These are phyloP conservation scores for Melanerpes formicivorus DNA, from an alignment of 2,113 vertebrate genomes.

Conservation along the genomic window DNA sequence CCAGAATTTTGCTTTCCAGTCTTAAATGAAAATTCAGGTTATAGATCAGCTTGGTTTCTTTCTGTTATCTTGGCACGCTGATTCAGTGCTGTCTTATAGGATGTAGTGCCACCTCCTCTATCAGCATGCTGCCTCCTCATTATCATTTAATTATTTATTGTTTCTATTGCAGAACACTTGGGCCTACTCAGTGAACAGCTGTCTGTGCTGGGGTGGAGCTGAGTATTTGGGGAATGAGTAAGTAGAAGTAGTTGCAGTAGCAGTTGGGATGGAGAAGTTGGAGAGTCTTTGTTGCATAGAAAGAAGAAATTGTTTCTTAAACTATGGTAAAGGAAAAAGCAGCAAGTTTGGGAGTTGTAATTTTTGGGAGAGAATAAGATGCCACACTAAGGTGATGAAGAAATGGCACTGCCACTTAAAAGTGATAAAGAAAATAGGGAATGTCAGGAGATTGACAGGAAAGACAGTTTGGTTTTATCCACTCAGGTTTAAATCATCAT, in stretches of 20 bases:
- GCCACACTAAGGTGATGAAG: neutral
- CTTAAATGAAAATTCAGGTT: slow-evolving; percentile 26
- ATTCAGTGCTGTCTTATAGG: slow-evolving; percentile 47
- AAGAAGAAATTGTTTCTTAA: neutral
- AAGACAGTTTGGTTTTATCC: neutral
- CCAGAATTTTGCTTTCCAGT: neutral
- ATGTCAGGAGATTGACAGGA: neutral
- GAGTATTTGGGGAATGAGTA: slow-evolving; percentile 53
- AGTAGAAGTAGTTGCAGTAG: slow-evolving; percentile 32
- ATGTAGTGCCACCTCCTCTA: slow-evolving; percentile 65
- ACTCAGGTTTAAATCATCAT: neutral
- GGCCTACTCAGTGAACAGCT: slow-evolving; percentile 64
- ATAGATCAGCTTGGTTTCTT: slow-evolving; percentile 22
- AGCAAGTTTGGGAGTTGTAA: neutral
- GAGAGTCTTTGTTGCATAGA: neutral
- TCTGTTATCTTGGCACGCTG: slow-evolving; percentile 48
- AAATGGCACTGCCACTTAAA: neutral
- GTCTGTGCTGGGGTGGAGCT: slow-evolving; percentile 60
- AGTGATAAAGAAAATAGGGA: neutral
- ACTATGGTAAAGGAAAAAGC: neutral
- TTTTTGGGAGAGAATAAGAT: neutral
- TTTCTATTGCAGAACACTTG: slow-evolving; percentile 63
- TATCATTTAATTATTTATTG: slow-evolving; percentile 70
- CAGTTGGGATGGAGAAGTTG: slow-evolving; percentile 28
- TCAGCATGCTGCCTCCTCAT: slow-evolving; percentile 61